A percentile compares a stretch with the other conserved stretches of the same genome.
phyloP scores from a whole-genome alignment of 2,113 vertebrate species.

The Hydrochoerus hydrochaeris region DNA sequence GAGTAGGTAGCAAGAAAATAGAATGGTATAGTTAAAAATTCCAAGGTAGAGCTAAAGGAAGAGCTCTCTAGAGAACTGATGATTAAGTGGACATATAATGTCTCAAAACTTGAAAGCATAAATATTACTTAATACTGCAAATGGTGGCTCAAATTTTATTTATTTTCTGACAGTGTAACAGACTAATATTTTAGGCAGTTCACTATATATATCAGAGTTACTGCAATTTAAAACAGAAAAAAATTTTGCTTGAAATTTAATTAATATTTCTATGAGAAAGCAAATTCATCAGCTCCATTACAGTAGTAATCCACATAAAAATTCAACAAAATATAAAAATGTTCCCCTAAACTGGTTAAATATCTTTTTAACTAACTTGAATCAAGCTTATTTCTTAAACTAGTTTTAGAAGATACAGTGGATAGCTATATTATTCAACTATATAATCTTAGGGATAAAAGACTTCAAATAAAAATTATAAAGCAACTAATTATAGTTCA shows the following conservation, averaged over 20 bases:
- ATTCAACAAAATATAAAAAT: not conserved
- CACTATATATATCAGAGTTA: not conserved
- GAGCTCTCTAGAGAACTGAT: not conserved
- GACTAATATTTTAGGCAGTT: not conserved
- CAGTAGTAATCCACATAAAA: not conserved
- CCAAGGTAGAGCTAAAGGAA: not conserved
- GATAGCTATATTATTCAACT: not conserved
- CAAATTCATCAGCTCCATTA: not conserved
- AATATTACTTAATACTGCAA: slow-evolving; percentile 7
- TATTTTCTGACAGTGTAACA: not conserved
- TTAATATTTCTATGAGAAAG: slow-evolving; percentile 30
- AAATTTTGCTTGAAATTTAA: not conserved
- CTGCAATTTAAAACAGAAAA: not conserved
- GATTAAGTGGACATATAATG: not conserved
- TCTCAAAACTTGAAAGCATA: not conserved
- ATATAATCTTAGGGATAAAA: slow-evolving; percentile 17
- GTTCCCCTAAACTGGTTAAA: not conserved
- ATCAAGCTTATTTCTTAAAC: not conserved
- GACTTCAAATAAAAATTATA: slow-evolving; percentile 31
- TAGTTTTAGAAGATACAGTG: not conserved
- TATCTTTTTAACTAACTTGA: slow-evolving; percentile 9
- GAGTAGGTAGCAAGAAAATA: not conserved
- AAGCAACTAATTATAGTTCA: not conserved
- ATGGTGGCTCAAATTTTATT: not conserved
- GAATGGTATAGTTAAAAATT: not conserved